Evolutionary conservation across 1,140 invertebrate species (phyloP).

Genomic region (Propsilocerus akamusi): DNA sequence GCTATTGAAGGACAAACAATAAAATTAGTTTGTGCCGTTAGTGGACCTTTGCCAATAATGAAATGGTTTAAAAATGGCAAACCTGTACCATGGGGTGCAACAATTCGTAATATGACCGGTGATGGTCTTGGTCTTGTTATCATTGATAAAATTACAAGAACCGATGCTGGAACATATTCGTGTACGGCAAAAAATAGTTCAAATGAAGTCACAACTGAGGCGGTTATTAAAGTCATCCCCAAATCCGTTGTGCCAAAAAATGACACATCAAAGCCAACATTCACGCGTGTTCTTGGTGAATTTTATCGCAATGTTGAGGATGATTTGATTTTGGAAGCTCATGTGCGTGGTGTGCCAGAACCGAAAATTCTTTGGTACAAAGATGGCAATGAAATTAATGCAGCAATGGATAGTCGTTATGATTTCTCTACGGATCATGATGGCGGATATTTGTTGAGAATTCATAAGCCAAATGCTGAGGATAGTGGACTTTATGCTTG

Average conservation of each 20-base stretch:
- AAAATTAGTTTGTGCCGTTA: conserved; percentile 20
- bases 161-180: conserved; percentile 26
- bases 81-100: conserved; percentile 15
- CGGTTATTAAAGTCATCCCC: conserved; percentile 23
- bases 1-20: conserved; percentile 17
- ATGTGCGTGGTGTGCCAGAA: conserved; percentile 55
- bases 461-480: conserved; percentile 34
- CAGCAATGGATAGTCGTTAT: conserved; percentile 8
- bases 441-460: conserved; percentile 48
- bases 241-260: not conserved
- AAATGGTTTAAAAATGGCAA: conserved; percentile 22
- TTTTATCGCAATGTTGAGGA: conserved; percentile 20
- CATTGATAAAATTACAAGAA: conserved; percentile 21
- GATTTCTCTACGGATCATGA: conserved; percentile 20
- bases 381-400: conserved; percentile 42
- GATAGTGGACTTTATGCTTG: conserved; percentile 60
- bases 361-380: conserved; percentile 70
- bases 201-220: conserved; percentile 29
- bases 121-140: conserved; percentile 31
- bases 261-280: not conserved
- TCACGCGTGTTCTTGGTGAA: not conserved
- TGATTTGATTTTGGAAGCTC: conserved; percentile 22
- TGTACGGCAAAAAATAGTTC: conserved; percentile 28
- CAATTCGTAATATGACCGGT: conserved; percentile 18
- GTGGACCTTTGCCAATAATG: conserved; percentile 17